Base-by-base conservation (phyloP, 1,140 invertebrate species). In the Tetragnatha versicolor region DNA sequence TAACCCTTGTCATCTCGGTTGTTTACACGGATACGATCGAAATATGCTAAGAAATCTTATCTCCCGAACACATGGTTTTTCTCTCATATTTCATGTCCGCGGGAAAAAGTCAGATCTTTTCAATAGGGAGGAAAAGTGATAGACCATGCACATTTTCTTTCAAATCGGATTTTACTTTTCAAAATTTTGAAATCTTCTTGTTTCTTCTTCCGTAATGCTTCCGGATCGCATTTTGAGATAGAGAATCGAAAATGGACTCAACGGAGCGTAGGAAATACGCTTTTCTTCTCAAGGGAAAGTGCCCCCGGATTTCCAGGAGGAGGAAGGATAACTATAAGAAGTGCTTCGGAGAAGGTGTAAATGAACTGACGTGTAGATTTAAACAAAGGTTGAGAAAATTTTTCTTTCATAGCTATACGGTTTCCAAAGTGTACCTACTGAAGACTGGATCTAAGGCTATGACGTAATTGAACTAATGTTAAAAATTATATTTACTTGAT, bases 131-230 rank as follows among this genome's bases (percentile, higher is more conserved):
- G 53, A 42, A 66, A 66, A 22, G 63, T 66, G 45, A 47, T 68
- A 72, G 51, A 60, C 31, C 51, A 51, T n/a, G 51, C 51, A 51
- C 29, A 58, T 72, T 58, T 60, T 58, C 69, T 72, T 51, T 72
- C 69, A 72, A 72, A 58, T 72, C 69, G 49, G 69, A 72, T 72
- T 72, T 72, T 72, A 72, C 69, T 72, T 72, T 72, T 60, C 35
- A 72, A 72, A 72, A 47, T 42, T 72, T 72, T 58, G 51, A 20
- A 58, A 63, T 63, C 72, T 53, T 75, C 35, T 75, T 63, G 42
- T 61, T 61, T 63, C 58, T 33, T 35, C 58, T 51, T 63, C 58
- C 42, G n/a, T 61, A 51, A 63, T 63, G 42, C 29, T 63, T 75
- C 63, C 47, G 72, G 63, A 75, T 75, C 55, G 35, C 45, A 61